These are phyloP conservation scores for Drosophila formosana DNA, from an alignment of 2,888 invertebrate genomes.

Conservation along the genomic window DNA sequence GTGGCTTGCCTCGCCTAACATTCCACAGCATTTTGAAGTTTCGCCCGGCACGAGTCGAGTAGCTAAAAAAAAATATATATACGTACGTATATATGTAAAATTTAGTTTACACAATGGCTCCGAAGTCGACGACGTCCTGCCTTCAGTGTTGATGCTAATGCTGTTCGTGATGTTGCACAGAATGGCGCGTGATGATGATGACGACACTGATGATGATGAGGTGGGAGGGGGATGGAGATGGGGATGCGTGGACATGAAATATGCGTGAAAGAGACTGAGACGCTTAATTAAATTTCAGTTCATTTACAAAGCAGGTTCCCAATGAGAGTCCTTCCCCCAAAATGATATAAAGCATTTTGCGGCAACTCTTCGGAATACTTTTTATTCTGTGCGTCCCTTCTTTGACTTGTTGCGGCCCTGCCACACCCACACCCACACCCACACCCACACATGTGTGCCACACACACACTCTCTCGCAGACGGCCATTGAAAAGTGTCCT, in stretches of 20 bases:
- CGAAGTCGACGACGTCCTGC: conserved; percentile 36
- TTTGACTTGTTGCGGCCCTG: conserved; percentile 50
- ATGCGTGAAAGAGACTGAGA: conserved; percentile 50
- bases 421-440: conserved; percentile 43
- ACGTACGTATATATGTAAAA: conserved; percentile 48
- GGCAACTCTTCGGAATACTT: conserved; percentile 2
- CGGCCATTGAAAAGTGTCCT: conserved; percentile 38
- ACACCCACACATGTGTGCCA: conserved; percentile 47
- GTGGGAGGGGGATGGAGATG: conserved; percentile 23
- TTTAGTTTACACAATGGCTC: conserved; percentile 67
- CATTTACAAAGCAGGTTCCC: conserved; percentile 69
- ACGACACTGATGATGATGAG: conserved; percentile 29
- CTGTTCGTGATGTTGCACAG: conserved; percentile 72
- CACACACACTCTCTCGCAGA: conserved; percentile 22
- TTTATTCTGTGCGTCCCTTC: not conserved
- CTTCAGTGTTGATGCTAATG: conserved; percentile 59
- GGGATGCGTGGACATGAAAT: conserved; percentile 64
- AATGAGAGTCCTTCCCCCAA: conserved; percentile 10
- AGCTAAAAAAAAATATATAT: conserved; percentile 11
- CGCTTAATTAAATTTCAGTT: conserved; percentile 81
- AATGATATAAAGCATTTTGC: conserved; percentile 23
- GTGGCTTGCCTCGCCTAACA: conserved; percentile 53
- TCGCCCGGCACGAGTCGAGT: too few relatives aligned
- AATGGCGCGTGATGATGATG: conserved; percentile 46
- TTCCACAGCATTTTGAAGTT: conserved; percentile 42